Percentiles rank a stretch among this genome's conserved stretches.
These are phyloP conservation scores for Embiotoca jacksoni DNA, from an alignment of 2,113 vertebrate species.

Conservation along the genomic window DNA sequence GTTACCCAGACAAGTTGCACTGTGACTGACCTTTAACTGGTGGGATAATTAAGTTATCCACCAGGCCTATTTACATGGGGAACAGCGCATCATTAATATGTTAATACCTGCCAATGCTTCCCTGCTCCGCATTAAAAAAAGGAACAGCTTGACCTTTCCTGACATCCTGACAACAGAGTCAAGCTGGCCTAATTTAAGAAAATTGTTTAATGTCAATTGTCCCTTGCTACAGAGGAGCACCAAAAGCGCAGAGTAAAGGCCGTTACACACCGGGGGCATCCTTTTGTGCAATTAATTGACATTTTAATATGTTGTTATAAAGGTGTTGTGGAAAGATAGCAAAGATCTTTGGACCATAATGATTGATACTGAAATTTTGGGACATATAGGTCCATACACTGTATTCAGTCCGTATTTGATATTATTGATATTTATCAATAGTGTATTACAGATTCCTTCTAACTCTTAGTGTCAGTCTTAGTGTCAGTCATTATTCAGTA, in stretches of 20 bases:
- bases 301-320: too few species aligned
- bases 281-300: too few species aligned
- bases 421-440: too few species aligned
- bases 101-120: conserved; percentile 68
- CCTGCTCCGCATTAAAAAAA: conserved; percentile 57
- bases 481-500: background rate
- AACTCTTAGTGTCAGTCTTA: background rate
- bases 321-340: too few species aligned
- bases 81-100: conserved; percentile 78
- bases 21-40: conserved; percentile 77
- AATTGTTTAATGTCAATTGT: conserved; percentile 48
- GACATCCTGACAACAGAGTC: conserved; percentile 60
- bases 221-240: conserved; percentile 23
- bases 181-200: conserved; percentile 55
- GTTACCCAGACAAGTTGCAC: conserved; percentile 52
- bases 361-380: too few species aligned
- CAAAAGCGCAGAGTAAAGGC: background rate
- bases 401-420: too few species aligned
- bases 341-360: too few species aligned
- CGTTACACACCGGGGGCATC: too few species aligned
- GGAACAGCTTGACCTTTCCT: conserved; percentile 68
- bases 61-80: conserved; percentile 71
- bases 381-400: too few species aligned
- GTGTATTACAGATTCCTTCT: background rate
- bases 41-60: conserved; percentile 67